A percentile compares a stretch with the other conserved stretches of the same genome.
Evolutionary conservation across 2,888 invertebrate species (phyloP).

Genomic region (Beris chalybata): DNA sequence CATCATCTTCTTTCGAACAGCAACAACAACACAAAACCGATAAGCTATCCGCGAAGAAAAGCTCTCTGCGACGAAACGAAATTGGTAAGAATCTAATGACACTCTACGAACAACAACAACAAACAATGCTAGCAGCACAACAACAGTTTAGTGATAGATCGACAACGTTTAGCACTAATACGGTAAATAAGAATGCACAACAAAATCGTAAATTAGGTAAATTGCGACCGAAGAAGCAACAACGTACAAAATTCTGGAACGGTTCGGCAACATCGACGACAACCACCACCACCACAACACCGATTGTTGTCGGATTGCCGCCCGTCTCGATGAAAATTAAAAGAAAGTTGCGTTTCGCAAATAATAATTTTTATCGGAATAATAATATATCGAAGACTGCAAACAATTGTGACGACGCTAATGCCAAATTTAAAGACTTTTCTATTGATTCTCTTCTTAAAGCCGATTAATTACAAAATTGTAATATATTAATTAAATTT

Average conservation of each 20-base stretch:
- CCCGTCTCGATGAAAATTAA: constrained; percentile 1
- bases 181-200: too few species aligned
- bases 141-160: constrained; percentile 2
- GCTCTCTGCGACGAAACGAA: too few species aligned
- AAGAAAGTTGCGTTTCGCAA: constrained; percentile 10
- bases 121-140: constrained; percentile 26
- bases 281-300: constrained; percentile 39
- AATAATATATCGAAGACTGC: constrained; percentile 34
- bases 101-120: constrained; percentile 1
- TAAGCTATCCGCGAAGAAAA: constrained; percentile 3
- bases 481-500: constrained; percentile 11
- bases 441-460: constrained; percentile 55
- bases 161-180: neutral
- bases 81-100: too few species aligned
- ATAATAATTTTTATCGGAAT: constrained; percentile 21
- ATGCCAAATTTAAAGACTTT: constrained; percentile 57
- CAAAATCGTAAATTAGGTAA: too few species aligned
- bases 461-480: constrained; percentile 41
- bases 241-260: neutral
- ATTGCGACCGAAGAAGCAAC: too few species aligned
- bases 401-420: constrained; percentile 49
- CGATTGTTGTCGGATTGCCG: neutral
- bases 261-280: constrained; percentile 21
- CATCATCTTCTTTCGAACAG: too few species aligned
- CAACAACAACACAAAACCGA: constrained; percentile 9